These are phyloP conservation scores for Nasonovia ribisnigri DNA, from an alignment of 2,888 invertebrate species.

Conservation along the genomic window DNA sequence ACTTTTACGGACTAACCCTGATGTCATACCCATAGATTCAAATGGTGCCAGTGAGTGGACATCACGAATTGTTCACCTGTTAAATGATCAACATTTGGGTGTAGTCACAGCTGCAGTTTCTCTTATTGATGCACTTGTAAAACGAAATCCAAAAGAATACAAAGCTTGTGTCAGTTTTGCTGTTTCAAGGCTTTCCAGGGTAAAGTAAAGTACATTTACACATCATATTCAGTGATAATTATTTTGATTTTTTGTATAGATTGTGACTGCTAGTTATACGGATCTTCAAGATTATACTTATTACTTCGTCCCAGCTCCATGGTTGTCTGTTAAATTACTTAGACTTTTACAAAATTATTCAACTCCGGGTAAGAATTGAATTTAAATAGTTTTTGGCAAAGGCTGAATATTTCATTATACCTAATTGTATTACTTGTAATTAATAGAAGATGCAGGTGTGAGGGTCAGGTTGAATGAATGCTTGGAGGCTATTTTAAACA, in stretches of 20 bases:
- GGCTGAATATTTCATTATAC: background rate
- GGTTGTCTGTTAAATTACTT: slow-evolving; percentile 97
- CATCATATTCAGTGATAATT: slow-evolving; percentile 45
- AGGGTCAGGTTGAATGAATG: slow-evolving; percentile 97
- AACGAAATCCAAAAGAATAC: slow-evolving; percentile 98
- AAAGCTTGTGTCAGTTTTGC: slow-evolving; percentile 98
- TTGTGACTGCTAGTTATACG: slow-evolving; percentile 98
- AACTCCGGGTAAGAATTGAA: slow-evolving; percentile 80
- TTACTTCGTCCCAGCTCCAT: slow-evolving; percentile 99
- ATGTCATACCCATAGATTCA: slow-evolving; percentile 81
- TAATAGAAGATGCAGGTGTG: slow-evolving; percentile 94
- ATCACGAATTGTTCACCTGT: slow-evolving; percentile 95
- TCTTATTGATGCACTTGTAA: slow-evolving; percentile 96
- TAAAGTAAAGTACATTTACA: slow-evolving; percentile 69
- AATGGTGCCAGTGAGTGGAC: slow-evolving; percentile 94
- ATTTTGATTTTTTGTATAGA: slow-evolving; percentile 73
- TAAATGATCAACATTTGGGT: slow-evolving; percentile 99
- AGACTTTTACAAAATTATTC: slow-evolving; percentile 98
- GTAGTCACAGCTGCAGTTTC: slow-evolving; percentile 99
- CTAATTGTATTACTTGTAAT: slow-evolving; percentile 64
- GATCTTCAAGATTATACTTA: slow-evolving; percentile 99
- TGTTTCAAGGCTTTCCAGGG: slow-evolving; percentile 94
- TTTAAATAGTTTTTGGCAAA: background rate
- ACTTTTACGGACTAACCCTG: slow-evolving; percentile 93
- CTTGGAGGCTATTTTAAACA: slow-evolving; percentile 96